Conservation (phyloP, 1,140 invertebrate species). For the Meteorus sp. region DNA sequence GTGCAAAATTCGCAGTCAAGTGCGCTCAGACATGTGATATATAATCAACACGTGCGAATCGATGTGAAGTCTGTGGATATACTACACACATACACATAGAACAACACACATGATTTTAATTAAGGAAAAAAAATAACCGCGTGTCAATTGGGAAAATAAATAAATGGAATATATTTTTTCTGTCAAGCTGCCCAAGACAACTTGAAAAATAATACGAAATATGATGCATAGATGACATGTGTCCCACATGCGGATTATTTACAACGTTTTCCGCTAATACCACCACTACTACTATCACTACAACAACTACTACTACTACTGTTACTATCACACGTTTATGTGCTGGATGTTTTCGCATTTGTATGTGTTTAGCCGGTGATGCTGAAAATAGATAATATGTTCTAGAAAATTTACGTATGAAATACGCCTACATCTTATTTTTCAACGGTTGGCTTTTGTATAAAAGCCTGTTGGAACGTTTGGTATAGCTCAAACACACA, state of each 20-base stretch:
- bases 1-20: no score
- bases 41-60: no score
- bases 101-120: slow-evolving; percentile 8
- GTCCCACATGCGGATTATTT: not conserved
- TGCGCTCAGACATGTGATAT: no score
- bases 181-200: not conserved
- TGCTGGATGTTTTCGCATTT: slow-evolving; percentile 11
- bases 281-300: no score
- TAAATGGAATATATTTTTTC: slow-evolving; percentile 7
- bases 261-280: not conserved
- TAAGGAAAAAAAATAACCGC: slow-evolving; percentile 1
- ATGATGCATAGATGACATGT: no score
- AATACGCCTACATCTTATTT: slow-evolving; percentile 37
- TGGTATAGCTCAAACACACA: not conserved
- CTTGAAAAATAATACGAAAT: not conserved
- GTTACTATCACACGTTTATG: no score
- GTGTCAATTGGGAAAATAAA: not conserved
- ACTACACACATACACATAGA: no score
- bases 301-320: no score
- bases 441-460: slow-evolving; percentile 41
- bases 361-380: not conserved
- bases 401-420: slow-evolving; percentile 39
- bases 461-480: slow-evolving; percentile 35
- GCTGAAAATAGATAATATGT: slow-evolving; percentile 51
- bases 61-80: no score